A percentile compares a stretch with the other conserved stretches of the same genome.
These are phyloP conservation scores for Caenorhabditis inopinata DNA, from an alignment of 1,140 invertebrate genomes.

Conservation along the genomic window DNA sequence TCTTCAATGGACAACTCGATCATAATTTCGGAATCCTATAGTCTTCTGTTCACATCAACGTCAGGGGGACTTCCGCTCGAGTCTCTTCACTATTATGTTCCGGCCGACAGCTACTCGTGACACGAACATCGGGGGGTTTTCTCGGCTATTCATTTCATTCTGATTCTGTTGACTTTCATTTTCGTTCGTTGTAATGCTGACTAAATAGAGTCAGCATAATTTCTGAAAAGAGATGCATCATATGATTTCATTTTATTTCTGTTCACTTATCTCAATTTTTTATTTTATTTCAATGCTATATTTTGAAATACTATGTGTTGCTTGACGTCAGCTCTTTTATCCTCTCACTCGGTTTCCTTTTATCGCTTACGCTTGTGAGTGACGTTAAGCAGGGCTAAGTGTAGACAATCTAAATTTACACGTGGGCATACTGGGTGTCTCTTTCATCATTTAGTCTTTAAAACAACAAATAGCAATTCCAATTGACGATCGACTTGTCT, in stretches of 20 bases:
- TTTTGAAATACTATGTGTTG: not conserved
- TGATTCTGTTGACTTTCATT: too few relatives aligned
- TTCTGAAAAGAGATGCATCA: too few relatives aligned
- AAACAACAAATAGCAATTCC: not conserved
- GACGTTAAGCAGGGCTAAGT: too few relatives aligned
- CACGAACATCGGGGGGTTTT: constrained; percentile 14
- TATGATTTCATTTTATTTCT: not conserved
- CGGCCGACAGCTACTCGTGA: not conserved
- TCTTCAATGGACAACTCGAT: not conserved
- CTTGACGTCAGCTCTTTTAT: not conserved
- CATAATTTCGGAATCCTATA: not conserved
- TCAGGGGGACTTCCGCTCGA: not conserved
- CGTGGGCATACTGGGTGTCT: too few relatives aligned
- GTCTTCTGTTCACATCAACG: not conserved
- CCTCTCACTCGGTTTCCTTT: not conserved
- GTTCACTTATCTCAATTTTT: constrained; percentile 15
- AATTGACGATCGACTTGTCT: not conserved
- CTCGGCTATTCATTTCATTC: too few relatives aligned
- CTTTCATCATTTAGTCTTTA: not conserved
- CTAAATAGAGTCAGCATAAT: too few relatives aligned
- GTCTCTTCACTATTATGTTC: not conserved
- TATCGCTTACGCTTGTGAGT: too few relatives aligned
- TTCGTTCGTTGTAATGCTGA: too few relatives aligned
- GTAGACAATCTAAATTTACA: too few relatives aligned
- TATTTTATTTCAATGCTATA: not conserved